These are phyloP conservation scores for Pocota personata DNA, from an alignment of 2,888 invertebrate species.

Conservation along the genomic window DNA sequence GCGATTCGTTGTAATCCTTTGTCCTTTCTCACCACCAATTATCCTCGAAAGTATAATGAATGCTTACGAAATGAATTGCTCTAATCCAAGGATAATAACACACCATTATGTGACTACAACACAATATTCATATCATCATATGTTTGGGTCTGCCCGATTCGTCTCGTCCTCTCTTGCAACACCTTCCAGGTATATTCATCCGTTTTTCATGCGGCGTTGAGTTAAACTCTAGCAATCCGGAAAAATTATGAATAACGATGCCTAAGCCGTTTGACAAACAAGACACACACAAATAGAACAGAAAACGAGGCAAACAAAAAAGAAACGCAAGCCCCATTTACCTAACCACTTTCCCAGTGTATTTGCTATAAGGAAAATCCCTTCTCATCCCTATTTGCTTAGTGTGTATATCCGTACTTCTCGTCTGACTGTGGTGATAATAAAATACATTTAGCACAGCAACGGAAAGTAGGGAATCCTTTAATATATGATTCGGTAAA, in stretches of 20 bases:
- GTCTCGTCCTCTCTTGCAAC: not conserved
- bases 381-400: constrained; percentile 54
- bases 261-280: constrained; percentile 58
- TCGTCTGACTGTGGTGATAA: constrained; percentile 33
- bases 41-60: constrained; percentile 34
- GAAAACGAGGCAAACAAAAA: constrained; percentile 6
- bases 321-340: constrained; percentile 21
- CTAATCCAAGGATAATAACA: constrained; percentile 60
- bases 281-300: constrained; percentile 10
- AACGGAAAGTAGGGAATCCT: constrained; percentile 20
- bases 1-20: constrained; percentile 6
- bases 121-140: constrained; percentile 14
- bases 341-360: constrained; percentile 33
- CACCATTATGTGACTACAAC: constrained; percentile 41
- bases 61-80: constrained; percentile 49
- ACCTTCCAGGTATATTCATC: not conserved
- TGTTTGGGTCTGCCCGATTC: constrained; percentile 16
- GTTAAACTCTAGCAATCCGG: constrained; percentile 18
- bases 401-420: constrained; percentile 4
- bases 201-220: not conserved
- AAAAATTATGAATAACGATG: constrained; percentile 59
- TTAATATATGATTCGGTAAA: constrained; percentile 39
- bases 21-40: constrained; percentile 17
- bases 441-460: constrained; percentile 51
- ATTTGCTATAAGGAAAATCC: constrained; percentile 36